A percentile compares a stretch with the other conserved stretches of the same genome.
Evolutionary conservation across 2,888 invertebrate genomes (phyloP).

Genomic region (Orgyia antiqua): DNA sequence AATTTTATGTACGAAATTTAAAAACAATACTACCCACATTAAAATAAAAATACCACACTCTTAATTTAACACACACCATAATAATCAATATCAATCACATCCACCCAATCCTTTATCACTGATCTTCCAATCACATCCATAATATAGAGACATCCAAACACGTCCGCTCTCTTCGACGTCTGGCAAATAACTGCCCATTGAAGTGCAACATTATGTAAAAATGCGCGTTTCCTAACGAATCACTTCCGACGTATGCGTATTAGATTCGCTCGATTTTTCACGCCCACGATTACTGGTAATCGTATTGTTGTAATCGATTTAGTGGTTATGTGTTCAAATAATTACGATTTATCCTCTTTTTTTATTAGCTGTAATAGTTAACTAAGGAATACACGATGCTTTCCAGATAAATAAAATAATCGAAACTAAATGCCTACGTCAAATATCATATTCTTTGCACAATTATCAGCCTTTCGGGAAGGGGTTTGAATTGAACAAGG

Average conservation of each 20-base stretch:
- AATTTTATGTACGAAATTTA: too few species aligned
- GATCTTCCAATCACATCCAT: conserved; percentile 40
- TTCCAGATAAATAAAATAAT: too few species aligned
- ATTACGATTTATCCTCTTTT: too few species aligned
- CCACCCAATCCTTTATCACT: conserved; percentile 34
- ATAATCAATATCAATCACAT: conserved; percentile 29
- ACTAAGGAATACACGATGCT: too few species aligned
- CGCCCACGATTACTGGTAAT: conserved; percentile 12
- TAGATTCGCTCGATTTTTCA: conserved; percentile 48
- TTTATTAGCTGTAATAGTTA: too few species aligned
- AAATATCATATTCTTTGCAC: too few species aligned
- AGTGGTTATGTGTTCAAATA: too few species aligned
- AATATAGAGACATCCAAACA: conserved; percentile 6
- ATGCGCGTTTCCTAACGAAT: conserved; percentile 44
- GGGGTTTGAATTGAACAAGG: too few species aligned
- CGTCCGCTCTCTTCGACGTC: conserved; percentile 33
- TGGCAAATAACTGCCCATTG: conserved; percentile 44
- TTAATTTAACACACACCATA: conserved; percentile 34
- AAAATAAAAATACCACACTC: too few species aligned
- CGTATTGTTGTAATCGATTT: conserved; percentile 1
- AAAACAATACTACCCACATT: too few species aligned
- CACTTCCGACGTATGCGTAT: conserved; percentile 43
- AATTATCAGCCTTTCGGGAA: too few species aligned
- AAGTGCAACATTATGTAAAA: conserved; percentile 48
- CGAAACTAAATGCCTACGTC: too few species aligned